These are phyloP conservation scores for Leucophora obtusa DNA, from an alignment of 2,888 invertebrate genomes.

Conservation along the genomic window DNA sequence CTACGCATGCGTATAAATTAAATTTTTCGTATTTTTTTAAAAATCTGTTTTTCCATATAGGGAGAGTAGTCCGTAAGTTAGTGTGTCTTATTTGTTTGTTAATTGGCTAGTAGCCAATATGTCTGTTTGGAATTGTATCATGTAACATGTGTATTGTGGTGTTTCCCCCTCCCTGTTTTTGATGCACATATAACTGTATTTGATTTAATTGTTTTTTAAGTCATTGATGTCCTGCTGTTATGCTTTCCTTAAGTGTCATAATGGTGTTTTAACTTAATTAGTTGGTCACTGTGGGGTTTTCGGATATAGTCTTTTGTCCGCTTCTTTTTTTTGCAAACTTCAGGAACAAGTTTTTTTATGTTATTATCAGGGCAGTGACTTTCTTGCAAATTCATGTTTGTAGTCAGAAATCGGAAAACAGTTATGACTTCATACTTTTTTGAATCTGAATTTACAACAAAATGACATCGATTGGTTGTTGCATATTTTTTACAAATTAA, in stretches of 20 bases:
- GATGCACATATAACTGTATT: not conserved
- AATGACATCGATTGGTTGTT: no score
- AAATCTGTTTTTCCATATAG: not conserved
- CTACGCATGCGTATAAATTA: slow-evolving; percentile 51
- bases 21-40: slow-evolving; percentile 7
- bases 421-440: no score
- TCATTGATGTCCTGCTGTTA: slow-evolving; percentile 58
- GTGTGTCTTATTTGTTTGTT: slow-evolving; percentile 35
- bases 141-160: slow-evolving; percentile 38
- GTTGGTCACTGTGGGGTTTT: slow-evolving; percentile 55
- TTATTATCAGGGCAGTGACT: no score
- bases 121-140: slow-evolving; percentile 55
- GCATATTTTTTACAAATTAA: no score
- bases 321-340: slow-evolving; percentile 6
- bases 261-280: slow-evolving; percentile 64
- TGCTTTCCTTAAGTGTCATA: slow-evolving; percentile 62
- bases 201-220: slow-evolving; percentile 58
- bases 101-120: slow-evolving; percentile 63
- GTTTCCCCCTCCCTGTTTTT: slow-evolving; percentile 37
- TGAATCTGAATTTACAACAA: no score
- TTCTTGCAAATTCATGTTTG: no score
- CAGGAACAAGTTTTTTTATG: not conserved
- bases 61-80: not conserved
- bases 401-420: no score
- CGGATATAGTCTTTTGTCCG: not conserved